phyloP scores from a whole-genome alignment of 2,797 vertebrate species.

The Galagoides demidoff region DNA sequence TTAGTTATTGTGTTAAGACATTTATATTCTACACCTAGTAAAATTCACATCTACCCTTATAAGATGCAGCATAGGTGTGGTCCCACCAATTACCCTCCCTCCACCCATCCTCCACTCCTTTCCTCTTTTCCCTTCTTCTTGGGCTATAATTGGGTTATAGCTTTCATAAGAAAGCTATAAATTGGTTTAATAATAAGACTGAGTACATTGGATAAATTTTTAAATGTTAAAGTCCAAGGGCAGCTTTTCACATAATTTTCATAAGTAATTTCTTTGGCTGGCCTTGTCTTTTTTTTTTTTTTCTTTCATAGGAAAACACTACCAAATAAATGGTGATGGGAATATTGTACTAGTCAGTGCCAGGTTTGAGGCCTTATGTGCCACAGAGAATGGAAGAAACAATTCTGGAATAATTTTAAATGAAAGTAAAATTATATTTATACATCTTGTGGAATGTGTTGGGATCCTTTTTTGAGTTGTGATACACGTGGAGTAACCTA shows the following conservation, averaged over 20 bases:
- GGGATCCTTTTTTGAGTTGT: not conserved
- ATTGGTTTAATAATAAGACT: no score
- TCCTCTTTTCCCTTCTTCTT: no score
- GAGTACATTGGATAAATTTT: not conserved
- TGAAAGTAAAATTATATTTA: not conserved
- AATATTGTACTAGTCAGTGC: not conserved
- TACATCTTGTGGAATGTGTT: not conserved
- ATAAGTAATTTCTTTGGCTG: slow-evolving; percentile 8
- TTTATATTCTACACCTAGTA: no score
- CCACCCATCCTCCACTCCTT: no score
- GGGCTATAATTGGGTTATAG: no score
- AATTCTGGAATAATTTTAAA: slow-evolving; percentile 5
- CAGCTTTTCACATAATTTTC: not conserved
- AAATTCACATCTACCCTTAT: no score
- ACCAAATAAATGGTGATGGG: not conserved
- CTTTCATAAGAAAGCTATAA: no score
- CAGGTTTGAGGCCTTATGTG: not conserved
- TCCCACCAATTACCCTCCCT: no score
- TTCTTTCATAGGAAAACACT: not conserved
- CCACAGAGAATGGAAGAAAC: not conserved
- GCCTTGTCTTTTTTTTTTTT: not conserved
- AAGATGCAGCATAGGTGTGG: no score
- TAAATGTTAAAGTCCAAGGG: not conserved
- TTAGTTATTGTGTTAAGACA: no score
- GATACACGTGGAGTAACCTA: not conserved